A percentile compares a stretch with the other conserved stretches of the same genome.
These are phyloP conservation scores for Stenodera caucasica DNA, from an alignment of 2,888 invertebrate genomes.

Conservation along the genomic window DNA sequence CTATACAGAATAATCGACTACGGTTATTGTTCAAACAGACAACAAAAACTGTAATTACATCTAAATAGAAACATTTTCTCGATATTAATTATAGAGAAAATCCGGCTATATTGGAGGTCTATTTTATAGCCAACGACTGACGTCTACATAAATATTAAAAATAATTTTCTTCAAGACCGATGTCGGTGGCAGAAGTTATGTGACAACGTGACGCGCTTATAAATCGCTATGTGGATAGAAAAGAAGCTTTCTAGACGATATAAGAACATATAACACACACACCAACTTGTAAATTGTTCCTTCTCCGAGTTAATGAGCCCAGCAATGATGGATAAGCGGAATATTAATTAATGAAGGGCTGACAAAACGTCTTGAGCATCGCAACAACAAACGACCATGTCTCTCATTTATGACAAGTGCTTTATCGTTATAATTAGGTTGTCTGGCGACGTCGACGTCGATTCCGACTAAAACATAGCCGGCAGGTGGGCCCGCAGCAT, in stretches of 20 bases:
- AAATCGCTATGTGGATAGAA: slow-evolving; percentile 45
- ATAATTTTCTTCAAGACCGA: slow-evolving; percentile 45
- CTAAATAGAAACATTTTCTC: background rate
- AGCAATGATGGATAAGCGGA: slow-evolving; percentile 48
- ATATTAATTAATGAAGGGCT: slow-evolving; percentile 51
- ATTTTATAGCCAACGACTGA: slow-evolving; percentile 1
- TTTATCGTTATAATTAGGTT: slow-evolving; percentile 47
- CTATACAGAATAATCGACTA: background rate
- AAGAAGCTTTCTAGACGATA: slow-evolving; percentile 41
- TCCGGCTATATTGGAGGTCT: background rate
- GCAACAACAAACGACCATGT: slow-evolving; percentile 45
- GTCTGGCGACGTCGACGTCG: slow-evolving; percentile 36
- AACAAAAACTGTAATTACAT: background rate
- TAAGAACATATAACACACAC: slow-evolving; percentile 37
- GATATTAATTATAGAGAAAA: slow-evolving; percentile 5
- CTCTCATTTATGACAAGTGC: slow-evolving; percentile 49
- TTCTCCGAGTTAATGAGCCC: slow-evolving; percentile 49
- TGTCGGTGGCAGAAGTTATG: slow-evolving; percentile 42
- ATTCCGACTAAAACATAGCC: slow-evolving; percentile 32
- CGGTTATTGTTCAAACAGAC: background rate
- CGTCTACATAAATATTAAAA: slow-evolving; percentile 46
- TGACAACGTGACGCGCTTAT: slow-evolving; percentile 43
- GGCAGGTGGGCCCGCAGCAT: slow-evolving; percentile 52
- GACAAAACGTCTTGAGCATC: slow-evolving; percentile 42
- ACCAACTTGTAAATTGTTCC: slow-evolving; percentile 52